Conservation (phyloP, 2,797 vertebrate species). For the Gobio occitaniae region DNA sequence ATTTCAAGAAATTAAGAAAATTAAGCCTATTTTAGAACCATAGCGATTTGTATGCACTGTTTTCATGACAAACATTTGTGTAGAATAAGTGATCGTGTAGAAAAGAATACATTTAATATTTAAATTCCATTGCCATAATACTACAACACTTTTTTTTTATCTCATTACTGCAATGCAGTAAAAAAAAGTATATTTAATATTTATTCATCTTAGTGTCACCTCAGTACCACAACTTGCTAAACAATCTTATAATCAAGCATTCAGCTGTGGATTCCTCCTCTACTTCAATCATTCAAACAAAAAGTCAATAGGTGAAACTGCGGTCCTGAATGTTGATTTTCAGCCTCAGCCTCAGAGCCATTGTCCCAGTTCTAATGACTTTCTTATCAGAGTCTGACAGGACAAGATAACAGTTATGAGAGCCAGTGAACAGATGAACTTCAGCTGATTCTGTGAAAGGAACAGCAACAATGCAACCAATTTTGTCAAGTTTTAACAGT, state of each 20-base stretch:
- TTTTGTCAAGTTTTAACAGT: not conserved
- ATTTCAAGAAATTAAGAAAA: not conserved
- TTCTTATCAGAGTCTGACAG: conserved; percentile 5
- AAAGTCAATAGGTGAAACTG: conserved; percentile 9
- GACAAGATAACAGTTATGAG: conserved; percentile 16
- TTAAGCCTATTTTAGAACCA: not conserved
- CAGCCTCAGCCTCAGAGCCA: conserved; percentile 5
- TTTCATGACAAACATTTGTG: not conserved
- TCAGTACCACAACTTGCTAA: not conserved
- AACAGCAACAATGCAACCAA: not conserved
- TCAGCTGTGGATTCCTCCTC: not conserved
- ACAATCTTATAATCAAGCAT: not conserved
- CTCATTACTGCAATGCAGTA: not conserved
- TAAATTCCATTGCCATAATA: not conserved
- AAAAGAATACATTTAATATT: not conserved
- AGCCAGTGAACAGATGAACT: conserved; percentile 6
- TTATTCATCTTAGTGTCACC: not conserved
- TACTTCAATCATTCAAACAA: not conserved
- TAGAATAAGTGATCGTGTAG: not conserved
- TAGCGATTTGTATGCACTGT: too few species aligned
- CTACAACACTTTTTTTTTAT: not conserved
- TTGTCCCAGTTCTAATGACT: conserved; percentile 11
- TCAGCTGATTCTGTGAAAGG: not conserved
- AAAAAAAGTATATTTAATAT: not conserved
- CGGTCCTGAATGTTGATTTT: conserved; percentile 22